Evolutionary conservation across 2,797 vertebrate species (phyloP).

Genomic region (Sphaeramia orbicularis): DNA sequence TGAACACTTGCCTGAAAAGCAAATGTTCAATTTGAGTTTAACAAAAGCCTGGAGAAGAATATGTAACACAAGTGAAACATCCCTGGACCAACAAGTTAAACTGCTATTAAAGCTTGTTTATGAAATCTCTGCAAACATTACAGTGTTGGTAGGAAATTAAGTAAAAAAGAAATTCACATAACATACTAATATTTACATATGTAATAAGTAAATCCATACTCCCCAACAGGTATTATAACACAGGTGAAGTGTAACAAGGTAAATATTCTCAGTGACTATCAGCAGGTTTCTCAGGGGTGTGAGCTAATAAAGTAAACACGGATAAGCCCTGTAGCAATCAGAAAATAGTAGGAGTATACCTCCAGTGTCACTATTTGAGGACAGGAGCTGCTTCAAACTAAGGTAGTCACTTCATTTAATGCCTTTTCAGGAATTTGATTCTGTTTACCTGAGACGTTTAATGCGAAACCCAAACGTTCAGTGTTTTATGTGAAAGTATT

Average conservation of each 20-base stretch:
- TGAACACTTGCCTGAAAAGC: too few species aligned
- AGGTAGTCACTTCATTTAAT: neutral
- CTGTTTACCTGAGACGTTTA: neutral
- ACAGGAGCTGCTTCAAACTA: neutral
- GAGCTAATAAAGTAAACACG: conserved; percentile 75
- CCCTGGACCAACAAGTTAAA: conserved; percentile 33
- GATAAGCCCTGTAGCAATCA: conserved; percentile 43
- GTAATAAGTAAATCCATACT: conserved; percentile 3
- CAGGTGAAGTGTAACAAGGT: conserved; percentile 23
- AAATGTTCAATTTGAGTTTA: neutral
- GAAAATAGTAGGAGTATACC: conserved; percentile 23
- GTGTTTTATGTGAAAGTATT: neutral
- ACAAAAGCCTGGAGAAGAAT: neutral
- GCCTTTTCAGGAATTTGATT: conserved; percentile 2
- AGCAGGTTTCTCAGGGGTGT: conserved; percentile 67
- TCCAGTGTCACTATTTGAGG: conserved; percentile 19
- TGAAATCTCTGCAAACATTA: conserved; percentile 13
- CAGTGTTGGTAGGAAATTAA: conserved; percentile 2
- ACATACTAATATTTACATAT: neutral
- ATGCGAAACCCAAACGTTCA: neutral
- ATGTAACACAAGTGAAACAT: conserved; percentile 8
- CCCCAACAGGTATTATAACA: neutral
- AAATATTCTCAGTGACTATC: conserved; percentile 22
- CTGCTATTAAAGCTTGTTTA: neutral
- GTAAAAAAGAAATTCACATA: neutral